Conservation (phyloP, 2,113 vertebrate species). For the Cyprinus carpio region DNA sequence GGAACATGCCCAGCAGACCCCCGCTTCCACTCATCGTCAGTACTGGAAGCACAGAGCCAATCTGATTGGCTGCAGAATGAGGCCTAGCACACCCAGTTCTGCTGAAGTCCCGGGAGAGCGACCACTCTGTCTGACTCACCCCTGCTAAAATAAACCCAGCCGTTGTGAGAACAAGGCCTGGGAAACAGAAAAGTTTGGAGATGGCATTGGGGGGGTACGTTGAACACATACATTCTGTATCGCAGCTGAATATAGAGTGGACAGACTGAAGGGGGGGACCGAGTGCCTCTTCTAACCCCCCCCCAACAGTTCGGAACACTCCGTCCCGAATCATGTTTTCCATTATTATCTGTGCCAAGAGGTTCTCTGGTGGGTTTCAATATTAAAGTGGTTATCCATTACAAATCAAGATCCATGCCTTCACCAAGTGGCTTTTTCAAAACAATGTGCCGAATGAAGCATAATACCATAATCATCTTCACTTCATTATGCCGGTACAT, state of each 20-base stretch:
- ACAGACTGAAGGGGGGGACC: background rate
- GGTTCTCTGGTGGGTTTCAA: conserved; percentile 31
- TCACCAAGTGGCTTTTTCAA: conserved; percentile 54
- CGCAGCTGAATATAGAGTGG: conserved; percentile 45
- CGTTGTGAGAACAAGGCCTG: conserved; percentile 82
- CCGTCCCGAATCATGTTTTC: conserved; percentile 64
- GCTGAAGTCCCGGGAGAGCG: conserved; percentile 69
- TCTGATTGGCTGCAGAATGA: conserved; percentile 29
- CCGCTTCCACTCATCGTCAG: background rate
- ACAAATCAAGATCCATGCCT: conserved; percentile 48
- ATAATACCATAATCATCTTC: conserved; percentile 56
- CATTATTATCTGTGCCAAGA: conserved; percentile 49
- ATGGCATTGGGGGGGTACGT: conserved; percentile 59
- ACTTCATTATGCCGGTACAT: conserved; percentile 42
- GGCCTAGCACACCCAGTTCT: conserved; percentile 59
- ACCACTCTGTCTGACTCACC: conserved; percentile 74
- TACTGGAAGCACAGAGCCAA: background rate
- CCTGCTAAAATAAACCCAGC: conserved; percentile 77
- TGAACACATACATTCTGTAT: conserved; percentile 47
- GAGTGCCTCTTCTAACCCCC: background rate
- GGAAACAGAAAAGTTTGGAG: conserved; percentile 73
- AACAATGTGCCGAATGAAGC: conserved; percentile 54
- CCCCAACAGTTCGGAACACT: conserved; percentile 59
- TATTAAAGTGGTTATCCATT: conserved; percentile 53
- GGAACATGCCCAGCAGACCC: conserved; percentile 22